These are phyloP conservation scores for Trichomalopsis sarcophagae DNA, from an alignment of 1,140 invertebrate species.

Conservation along the genomic window DNA sequence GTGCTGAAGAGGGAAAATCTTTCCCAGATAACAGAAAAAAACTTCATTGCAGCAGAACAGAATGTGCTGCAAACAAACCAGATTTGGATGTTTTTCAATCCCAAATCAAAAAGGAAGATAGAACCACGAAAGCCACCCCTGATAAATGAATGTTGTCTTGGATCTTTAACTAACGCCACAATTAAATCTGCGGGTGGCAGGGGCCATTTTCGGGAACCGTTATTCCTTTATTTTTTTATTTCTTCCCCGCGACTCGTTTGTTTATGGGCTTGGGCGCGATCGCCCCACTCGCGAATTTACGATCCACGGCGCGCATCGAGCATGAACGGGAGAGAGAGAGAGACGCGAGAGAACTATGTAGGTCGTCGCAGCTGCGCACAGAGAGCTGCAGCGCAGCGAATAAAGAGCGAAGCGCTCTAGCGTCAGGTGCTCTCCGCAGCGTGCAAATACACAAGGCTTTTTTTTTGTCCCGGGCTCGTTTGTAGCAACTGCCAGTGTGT, in stretches of 20 bases:
- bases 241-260: conserved; percentile 15
- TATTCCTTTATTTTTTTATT: conserved; percentile 21
- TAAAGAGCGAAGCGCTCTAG: not conserved
- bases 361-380: conserved; percentile 39
- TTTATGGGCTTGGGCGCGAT: conserved; percentile 23
- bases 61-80: too few relatives aligned
- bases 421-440: not conserved
- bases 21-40: too few relatives aligned
- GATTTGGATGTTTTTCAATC: too few relatives aligned
- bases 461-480: not conserved
- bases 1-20: too few relatives aligned
- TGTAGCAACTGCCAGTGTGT: not conserved
- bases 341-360: conserved; percentile 24
- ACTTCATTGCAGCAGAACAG: too few relatives aligned
- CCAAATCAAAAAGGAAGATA: too few relatives aligned
- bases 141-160: not conserved
- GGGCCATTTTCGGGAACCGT: not conserved
- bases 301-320: not conserved
- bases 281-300: conserved; percentile 23
- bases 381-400: not conserved
- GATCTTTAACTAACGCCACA: conserved; percentile 2
- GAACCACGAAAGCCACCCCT: too few relatives aligned
- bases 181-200: conserved; percentile 6
- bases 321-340: not conserved
- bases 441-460: conserved; percentile 29